These are phyloP conservation scores for Dipodomys merriami DNA, from an alignment of 2,113 vertebrate genomes.

Conservation along the genomic window DNA sequence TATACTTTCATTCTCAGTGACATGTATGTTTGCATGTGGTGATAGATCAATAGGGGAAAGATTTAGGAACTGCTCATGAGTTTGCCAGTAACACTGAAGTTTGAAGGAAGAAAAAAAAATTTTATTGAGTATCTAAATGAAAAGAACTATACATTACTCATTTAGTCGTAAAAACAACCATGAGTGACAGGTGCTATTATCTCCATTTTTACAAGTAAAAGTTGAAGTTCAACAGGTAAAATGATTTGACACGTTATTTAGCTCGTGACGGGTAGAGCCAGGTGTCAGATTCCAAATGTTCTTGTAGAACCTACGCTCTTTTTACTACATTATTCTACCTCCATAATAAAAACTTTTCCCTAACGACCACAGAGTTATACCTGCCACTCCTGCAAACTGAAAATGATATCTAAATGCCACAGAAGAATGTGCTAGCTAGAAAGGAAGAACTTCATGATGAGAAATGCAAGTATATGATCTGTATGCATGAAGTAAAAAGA, in stretches of 20 bases:
- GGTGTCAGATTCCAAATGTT: constrained; percentile 64
- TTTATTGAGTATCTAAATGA: constrained; percentile 66
- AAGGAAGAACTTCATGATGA: constrained; percentile 57
- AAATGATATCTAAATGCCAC: constrained; percentile 74
- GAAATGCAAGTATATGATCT: constrained; percentile 57
- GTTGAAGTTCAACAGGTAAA: constrained; percentile 73
- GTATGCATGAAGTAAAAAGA: constrained; percentile 39
- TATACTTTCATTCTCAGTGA: not conserved
- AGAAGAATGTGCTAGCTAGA: constrained; percentile 53
- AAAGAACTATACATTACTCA: constrained; percentile 72
- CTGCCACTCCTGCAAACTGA: constrained; percentile 71
- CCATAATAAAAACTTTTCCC: constrained; percentile 62
- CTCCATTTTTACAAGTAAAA: constrained; percentile 68
- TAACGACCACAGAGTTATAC: constrained; percentile 63
- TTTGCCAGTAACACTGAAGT: constrained; percentile 55
- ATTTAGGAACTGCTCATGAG: constrained; percentile 20
- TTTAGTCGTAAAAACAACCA: constrained; percentile 65
- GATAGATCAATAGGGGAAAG: not conserved
- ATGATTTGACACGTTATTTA: constrained; percentile 63
- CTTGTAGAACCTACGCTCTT: constrained; percentile 66
- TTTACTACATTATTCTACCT: constrained; percentile 71
- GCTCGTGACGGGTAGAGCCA: constrained; percentile 57
- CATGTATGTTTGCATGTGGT: not conserved
- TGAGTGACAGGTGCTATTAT: constrained; percentile 72
- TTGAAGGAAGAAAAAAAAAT: constrained; percentile 44